phyloP scores from a whole-genome alignment of 2,113 vertebrate species.

The Neoarius graeffei region DNA sequence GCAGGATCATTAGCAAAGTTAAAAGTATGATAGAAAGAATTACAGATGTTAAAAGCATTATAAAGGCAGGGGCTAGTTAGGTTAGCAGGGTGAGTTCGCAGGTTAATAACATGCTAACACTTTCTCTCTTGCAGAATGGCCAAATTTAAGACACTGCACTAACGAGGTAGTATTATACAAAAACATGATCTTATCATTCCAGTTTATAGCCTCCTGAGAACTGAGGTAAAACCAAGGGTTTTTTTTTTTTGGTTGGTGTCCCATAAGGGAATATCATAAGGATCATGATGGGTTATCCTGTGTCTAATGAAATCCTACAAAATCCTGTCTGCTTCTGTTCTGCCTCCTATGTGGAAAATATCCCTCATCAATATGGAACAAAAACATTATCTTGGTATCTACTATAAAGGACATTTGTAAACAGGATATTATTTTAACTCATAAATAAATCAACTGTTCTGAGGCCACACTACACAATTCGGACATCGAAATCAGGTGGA shows the following conservation, averaged over 20 bases:
- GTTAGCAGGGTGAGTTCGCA: slow-evolving; percentile 19
- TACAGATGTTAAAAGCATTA: background rate
- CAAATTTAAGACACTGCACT: background rate
- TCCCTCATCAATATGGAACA: background rate
- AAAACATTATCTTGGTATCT: background rate
- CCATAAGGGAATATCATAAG: no score
- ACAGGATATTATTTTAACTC: background rate
- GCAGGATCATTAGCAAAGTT: background rate
- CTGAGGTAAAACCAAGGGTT: background rate
- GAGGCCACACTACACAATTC: background rate
- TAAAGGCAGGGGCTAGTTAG: background rate
- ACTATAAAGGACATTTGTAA: background rate
- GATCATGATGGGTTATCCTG: background rate
- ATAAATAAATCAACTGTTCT: background rate
- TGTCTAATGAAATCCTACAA: background rate
- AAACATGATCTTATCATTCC: background rate
- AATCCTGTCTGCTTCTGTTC: background rate
- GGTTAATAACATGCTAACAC: slow-evolving; percentile 22
- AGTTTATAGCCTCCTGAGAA: background rate
- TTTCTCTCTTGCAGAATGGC: background rate
- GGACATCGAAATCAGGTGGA: background rate
- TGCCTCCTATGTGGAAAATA: background rate
- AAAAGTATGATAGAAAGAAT: background rate
- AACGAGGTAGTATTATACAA: background rate
- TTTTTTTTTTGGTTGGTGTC: no score